Evolutionary conservation across 2,888 invertebrate genomes (phyloP), one percentile per base, ranked within the genome.

Genomic region (Erpobdella octoculata): DNA sequence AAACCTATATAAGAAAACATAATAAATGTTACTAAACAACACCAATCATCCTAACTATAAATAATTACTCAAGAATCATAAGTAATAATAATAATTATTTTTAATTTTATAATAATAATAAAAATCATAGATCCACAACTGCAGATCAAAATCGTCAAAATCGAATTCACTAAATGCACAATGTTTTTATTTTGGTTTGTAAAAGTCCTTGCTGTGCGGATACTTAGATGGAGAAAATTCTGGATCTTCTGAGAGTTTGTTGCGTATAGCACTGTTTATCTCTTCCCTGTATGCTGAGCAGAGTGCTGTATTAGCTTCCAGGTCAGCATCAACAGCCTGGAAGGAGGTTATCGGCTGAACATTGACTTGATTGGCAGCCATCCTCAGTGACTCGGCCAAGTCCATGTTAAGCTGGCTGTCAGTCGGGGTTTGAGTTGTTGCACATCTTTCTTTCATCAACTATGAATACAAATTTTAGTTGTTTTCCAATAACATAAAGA

Each of bases 251-350:
- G 84, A 80, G 25, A 87, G 79, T 71, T 84, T 83, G 12, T 85
- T 80, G 66, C 84, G 83, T 15, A 87, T 84, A 21, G 83, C 82
- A 15, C 82, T 79, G 36, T 84, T 81, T 33, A 87, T 80, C 75
- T 87, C 83, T 73, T 84, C 85, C 73, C 86, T 83, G 77, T 86
- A 87, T 1, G 87, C 86, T 12, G 82, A 78, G 74, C 86, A 86
- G 28, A 88, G 82, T 53, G 84, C 82, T 2, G 83, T 73, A 74
- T 86, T 85, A 35, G 82, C 82, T 0, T 85, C 83, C 0, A 86
- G 86, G 28, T 86, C 86, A 73, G 84, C 82, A 0, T 84, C 82
- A 37, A 87, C 82, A 48, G 83, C 82, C 25, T 86, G 86, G 70
- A 86, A 75, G 65, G 81, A 82, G 58, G 82, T 81, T 70, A 80